Evolutionary conservation across 2,888 invertebrate genomes (phyloP), one percentile per base, ranked within the genome.

Genomic region (Cheilosia pagana): DNA sequence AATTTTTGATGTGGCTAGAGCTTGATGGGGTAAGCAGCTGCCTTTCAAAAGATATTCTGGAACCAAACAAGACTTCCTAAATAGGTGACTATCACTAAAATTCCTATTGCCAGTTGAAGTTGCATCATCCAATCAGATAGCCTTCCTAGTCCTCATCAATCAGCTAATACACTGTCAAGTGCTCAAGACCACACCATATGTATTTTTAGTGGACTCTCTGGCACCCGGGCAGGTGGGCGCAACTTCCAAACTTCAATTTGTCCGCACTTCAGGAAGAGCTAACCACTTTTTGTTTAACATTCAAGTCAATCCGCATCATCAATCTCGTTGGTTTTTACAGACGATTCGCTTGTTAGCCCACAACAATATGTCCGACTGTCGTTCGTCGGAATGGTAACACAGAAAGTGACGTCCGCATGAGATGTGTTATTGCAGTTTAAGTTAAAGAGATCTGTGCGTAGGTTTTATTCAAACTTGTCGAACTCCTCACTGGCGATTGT

Each of bases 281-380:
- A 53, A 53, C 28, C 28, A 53, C 53, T 31, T 31, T 28, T 53
- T 16, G 25, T 53, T 53, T 53, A 35, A 16, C 25, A 28, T 31
- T 10, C 8, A 25, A 28, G 28, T 23, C 45, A 45, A 53, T 53
- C 16, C 31, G 28, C 28, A 53, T 23, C 23, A 52, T 52, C 52
- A 23, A 52, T 52, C 25, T 52, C 25, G 53, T 53, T 28, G 53
- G 14, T 53, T 28, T 28, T 28, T 28, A 28, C 28, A 1, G 28
- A 2, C 53, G 28, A 25, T 16, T 25, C 31, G 31, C n/a, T 21
- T 57, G 21, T 21, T 14, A 35, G 4, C 55, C 57, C 57, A 57
- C 57, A 39, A 14, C 57, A 57, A 57, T 35, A 35, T 57, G 55
- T 55, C 35, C 43, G 55, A 55, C 31, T 39, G 57, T 57, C 57